Evolutionary conservation across 2,888 invertebrate genomes (phyloP).

Genomic region (Tanaodytes sp.): DNA sequence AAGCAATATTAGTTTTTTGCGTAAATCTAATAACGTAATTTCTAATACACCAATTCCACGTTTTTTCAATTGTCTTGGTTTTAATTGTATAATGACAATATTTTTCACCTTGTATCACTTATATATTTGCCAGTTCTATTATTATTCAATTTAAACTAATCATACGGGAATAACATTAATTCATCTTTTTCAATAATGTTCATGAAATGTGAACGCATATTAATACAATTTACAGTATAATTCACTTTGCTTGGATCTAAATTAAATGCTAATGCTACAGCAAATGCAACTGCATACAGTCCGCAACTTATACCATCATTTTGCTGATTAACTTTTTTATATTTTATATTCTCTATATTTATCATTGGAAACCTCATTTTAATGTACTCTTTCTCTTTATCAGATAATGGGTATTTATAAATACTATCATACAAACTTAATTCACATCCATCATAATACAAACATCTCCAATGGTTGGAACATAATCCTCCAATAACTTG

Average conservation of each 20-base stretch:
- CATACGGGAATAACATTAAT: too few species aligned
- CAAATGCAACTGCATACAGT: conserved; percentile 46
- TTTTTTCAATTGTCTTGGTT: too few species aligned
- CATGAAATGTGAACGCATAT: neutral
- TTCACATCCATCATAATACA: conserved; percentile 33
- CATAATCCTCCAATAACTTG: conserved; percentile 43
- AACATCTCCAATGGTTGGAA: conserved; percentile 45
- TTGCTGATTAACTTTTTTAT: conserved; percentile 29
- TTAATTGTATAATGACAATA: too few species aligned
- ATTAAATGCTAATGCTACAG: conserved; percentile 11
- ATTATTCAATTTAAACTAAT: too few species aligned
- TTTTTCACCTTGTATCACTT: too few species aligned
- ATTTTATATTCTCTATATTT: conserved; percentile 6
- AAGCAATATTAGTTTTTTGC: too few species aligned
- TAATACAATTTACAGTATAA: neutral
- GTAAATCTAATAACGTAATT: too few species aligned
- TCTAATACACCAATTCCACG: too few species aligned
- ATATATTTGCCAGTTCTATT: too few species aligned
- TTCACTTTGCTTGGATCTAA: neutral
- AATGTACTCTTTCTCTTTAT: conserved; percentile 34
- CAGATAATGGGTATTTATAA: conserved; percentile 9
- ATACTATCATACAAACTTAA: conserved; percentile 47
- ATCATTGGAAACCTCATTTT: conserved; percentile 28
- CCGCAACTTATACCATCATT: conserved; percentile 43
- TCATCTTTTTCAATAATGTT: neutral